phyloP scores from a whole-genome alignment of 2,113 vertebrate species.

The Gnathonemus longibarbis region DNA sequence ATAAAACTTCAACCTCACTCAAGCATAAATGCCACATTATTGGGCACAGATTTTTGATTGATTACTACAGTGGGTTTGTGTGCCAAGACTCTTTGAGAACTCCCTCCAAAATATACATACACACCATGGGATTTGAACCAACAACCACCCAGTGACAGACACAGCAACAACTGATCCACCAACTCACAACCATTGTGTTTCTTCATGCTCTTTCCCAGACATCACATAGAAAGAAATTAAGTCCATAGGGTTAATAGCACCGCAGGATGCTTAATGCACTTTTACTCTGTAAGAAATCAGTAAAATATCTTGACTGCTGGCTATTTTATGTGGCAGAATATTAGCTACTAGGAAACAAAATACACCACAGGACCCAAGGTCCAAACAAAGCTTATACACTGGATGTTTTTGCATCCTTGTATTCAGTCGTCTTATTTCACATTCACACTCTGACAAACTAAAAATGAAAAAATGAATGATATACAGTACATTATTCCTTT shows the following conservation, averaged over 20 bases:
- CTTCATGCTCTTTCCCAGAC: not conserved
- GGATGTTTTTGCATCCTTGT: not conserved
- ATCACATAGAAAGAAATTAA: not conserved
- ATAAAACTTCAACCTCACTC: not conserved
- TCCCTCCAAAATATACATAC: not conserved
- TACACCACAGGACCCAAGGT: not conserved
- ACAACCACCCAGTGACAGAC: no score
- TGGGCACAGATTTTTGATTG: not conserved
- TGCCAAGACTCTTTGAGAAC: not conserved
- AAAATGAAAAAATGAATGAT: not conserved
- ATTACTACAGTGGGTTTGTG: not conserved
- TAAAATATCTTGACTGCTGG: not conserved
- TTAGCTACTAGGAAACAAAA: not conserved
- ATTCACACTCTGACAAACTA: not conserved
- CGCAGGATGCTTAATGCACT: no score
- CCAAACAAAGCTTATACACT: not conserved
- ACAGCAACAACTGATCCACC: not conserved
- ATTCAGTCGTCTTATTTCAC: not conserved
- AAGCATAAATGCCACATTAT: not conserved
- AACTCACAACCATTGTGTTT: not conserved
- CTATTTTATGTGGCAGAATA: not conserved
- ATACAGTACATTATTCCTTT: not conserved
- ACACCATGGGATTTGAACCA: not conserved
- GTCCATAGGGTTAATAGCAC: no score
- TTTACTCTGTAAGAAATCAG: not conserved